A percentile compares a stretch with the other conserved stretches of the same genome.
Conservation (phyloP, 2,888 invertebrate genomes). For the Drosophila crucigera region DNA sequence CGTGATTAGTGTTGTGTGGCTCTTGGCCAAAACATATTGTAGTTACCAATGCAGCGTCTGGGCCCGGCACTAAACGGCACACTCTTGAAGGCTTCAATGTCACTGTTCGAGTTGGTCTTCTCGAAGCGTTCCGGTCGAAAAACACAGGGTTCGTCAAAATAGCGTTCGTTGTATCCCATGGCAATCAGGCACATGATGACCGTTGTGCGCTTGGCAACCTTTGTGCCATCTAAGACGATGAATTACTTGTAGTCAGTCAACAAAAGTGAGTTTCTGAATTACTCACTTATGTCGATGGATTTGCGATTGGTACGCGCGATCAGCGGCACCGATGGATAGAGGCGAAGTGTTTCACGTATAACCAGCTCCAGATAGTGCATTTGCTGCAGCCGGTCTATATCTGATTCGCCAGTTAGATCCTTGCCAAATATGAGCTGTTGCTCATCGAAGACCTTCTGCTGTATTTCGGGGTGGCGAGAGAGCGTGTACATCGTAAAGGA, state of each 20-base stretch:
- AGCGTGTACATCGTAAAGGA: conserved; percentile 86
- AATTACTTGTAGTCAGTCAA: not conserved
- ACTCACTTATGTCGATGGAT: conserved; percentile 79
- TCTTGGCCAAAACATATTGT: no score
- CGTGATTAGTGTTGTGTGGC: not conserved
- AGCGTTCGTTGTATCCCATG: conserved; percentile 81
- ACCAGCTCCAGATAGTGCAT: conserved; percentile 80
- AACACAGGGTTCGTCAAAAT: conserved; percentile 76
- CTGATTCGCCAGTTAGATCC: conserved; percentile 62
- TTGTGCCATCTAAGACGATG: conserved; percentile 68
- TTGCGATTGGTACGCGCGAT: conserved; percentile 80
- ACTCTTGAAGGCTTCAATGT: conserved; percentile 86
- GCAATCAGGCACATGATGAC: conserved; percentile 80
- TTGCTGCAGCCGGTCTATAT: conserved; percentile 47
- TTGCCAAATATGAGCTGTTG: conserved; percentile 85
- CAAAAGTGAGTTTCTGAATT: not conserved
- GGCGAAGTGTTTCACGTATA: conserved; percentile 75
- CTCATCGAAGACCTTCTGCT: conserved; percentile 86
- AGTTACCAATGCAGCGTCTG: conserved; percentile 86
- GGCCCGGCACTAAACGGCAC: conserved; percentile 88
- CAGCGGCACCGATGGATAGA: conserved; percentile 80
- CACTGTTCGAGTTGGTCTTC: conserved; percentile 27
- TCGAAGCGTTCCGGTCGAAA: conserved; percentile 85
- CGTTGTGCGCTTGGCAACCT: conserved; percentile 79
- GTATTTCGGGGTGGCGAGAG: conserved; percentile 86